Evolutionary conservation across 2,888 invertebrate genomes (phyloP).

Genomic region (Ophion ellenae): DNA sequence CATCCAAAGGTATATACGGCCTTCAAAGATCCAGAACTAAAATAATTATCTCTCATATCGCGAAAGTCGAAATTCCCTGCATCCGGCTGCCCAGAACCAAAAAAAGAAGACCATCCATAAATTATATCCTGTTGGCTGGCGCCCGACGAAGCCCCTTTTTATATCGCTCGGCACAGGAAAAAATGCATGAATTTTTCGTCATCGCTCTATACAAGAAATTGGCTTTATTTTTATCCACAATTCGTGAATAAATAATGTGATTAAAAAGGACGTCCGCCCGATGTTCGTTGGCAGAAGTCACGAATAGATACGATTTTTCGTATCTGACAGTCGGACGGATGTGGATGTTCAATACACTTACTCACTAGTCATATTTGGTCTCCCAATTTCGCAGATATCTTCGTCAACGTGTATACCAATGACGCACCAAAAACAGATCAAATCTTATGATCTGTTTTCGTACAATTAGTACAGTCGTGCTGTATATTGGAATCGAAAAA

Average conservation of each 20-base stretch:
- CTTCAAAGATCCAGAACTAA: no score
- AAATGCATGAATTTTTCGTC: neutral
- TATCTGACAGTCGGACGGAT: neutral
- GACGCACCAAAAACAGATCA: no score
- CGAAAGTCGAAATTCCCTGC: no score
- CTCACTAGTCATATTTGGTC: no score
- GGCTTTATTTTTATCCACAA: neutral
- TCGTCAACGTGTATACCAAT: no score
- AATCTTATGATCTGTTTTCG: no score
- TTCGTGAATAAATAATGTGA: neutral
- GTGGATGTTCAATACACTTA: neutral
- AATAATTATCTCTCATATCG: no score
- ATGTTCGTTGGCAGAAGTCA: neutral
- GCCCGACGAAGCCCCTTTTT: neutral
- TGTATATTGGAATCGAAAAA: no score
- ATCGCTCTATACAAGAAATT: neutral
- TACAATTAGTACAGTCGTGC: no score
- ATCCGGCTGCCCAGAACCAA: neutral
- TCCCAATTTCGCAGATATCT: no score
- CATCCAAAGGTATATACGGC: no score
- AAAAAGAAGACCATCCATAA: neutral
- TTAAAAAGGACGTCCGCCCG: neutral
- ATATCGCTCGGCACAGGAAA: neutral
- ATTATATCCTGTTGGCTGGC: neutral
- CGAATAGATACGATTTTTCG: neutral